Base-by-base conservation (phyloP, 2,888 invertebrate species). In the Argyresthia goedartella region DNA sequence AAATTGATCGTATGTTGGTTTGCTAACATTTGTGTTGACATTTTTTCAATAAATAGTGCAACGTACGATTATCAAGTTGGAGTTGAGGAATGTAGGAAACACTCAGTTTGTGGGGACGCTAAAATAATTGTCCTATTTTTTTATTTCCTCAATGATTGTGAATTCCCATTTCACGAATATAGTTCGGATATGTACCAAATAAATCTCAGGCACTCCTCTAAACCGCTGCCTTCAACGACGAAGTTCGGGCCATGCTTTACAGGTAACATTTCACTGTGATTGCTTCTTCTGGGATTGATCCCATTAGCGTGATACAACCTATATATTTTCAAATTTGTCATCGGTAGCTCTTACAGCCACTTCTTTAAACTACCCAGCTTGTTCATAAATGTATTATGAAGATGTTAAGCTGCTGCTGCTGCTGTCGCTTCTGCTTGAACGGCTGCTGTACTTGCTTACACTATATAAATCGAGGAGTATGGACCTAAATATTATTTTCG, bases 151-250 rank as follows among this genome's bases (percentile, higher is more conserved):
- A 67, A 76, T 78, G 73, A 69, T 71, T 71, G 73, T 66, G 73
- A 73, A 69, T 69, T 64, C 69, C 63, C 62, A 66, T 73, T 75
- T 70, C 64, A 68, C 71, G 62, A 73, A 64, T 72, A 73, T 71
- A 65, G 76, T 78, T 82, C 84, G 85, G 85, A 85, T 84, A 86
- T 86, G 85, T 81, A 70, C 81, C 80, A 80, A 76, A 64, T 74
- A 84, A 84, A 77, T 74, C 71, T 72, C 74, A 73, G 71, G 64
- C 70, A 68, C 71, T 76, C 69, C 73, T 69, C 71, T 76, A 84
- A 80, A 75, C 76, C 76, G 73, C 71, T 71, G 25, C 25, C 25
- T 75, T 71, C 73, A 71, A 63, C 74, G 25, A 25, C 25, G 67
- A 66, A 67, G 71, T 73, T 73, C 70, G 69, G 73, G 78, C 76